Conservation (phyloP, 2,797 vertebrate species). For the Sebastolobus alascanus region DNA sequence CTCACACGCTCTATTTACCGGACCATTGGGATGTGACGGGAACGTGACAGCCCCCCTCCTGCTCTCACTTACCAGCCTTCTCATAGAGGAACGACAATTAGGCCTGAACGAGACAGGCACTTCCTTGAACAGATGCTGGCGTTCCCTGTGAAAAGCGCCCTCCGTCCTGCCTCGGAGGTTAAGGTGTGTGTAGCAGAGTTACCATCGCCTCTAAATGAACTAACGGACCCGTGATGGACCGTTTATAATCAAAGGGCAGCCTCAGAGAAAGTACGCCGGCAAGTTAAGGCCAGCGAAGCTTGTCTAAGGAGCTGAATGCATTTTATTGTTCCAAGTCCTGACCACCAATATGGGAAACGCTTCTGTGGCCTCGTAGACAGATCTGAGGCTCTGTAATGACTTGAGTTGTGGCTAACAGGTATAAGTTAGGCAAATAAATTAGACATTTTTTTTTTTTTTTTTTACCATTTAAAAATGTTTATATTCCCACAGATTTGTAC, state of each 20-base stretch:
- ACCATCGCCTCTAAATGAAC: conserved; percentile 70
- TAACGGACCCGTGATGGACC: conserved; percentile 73
- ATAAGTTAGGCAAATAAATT: not conserved
- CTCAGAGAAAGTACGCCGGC: conserved; percentile 60
- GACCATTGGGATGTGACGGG: conserved; percentile 85
- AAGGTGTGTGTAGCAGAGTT: conserved; percentile 74
- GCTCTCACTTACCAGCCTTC: conserved; percentile 80
- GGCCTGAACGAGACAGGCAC: conserved; percentile 79
- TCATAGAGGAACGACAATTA: conserved; percentile 82
- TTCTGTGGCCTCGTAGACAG: conserved; percentile 39
- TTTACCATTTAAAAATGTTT: not conserved
- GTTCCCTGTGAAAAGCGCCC: conserved; percentile 75
- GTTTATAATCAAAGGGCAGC: conserved; percentile 77
- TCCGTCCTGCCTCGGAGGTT: conserved; percentile 73
- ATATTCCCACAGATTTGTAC: not conserved
- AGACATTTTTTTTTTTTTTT: not conserved
- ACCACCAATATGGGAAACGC: conserved; percentile 53
- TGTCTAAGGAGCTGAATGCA: conserved; percentile 71
- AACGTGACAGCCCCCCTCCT: conserved; percentile 81
- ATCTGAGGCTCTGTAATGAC: conserved; percentile 26
- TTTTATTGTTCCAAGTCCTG: conserved; percentile 70
- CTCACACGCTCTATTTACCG: conserved; percentile 86
- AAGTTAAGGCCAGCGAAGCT: conserved; percentile 63
- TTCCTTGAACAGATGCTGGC: conserved; percentile 82
- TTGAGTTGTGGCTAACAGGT: conserved; percentile 10